phyloP scores from a whole-genome alignment of 2,888 invertebrate genomes.

The Brassicogethes aeneus region DNA sequence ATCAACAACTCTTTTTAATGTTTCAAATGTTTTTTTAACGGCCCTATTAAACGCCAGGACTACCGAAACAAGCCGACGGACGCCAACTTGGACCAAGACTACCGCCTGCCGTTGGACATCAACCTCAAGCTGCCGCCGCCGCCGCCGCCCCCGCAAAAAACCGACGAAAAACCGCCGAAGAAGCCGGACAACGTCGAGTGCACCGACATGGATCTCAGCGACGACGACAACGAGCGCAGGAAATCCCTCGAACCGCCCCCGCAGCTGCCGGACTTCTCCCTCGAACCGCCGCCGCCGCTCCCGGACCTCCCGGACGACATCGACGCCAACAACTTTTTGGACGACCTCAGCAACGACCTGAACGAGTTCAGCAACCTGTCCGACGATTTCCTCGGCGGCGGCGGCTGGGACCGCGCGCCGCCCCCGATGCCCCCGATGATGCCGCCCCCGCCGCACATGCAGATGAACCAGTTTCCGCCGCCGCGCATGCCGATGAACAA shows the following conservation, averaged over 20 bases:
- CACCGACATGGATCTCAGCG: slow-evolving; percentile 82
- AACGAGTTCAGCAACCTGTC: slow-evolving; percentile 26
- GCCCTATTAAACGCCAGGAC: too few relatives aligned
- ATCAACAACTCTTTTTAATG: too few relatives aligned
- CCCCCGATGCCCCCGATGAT: slow-evolving; percentile 3
- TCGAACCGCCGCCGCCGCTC: slow-evolving; percentile 35
- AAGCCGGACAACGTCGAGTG: slow-evolving; percentile 63
- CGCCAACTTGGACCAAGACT: slow-evolving; percentile 34
- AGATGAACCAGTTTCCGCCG: slow-evolving; percentile 10
- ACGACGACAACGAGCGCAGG: slow-evolving; percentile 50
- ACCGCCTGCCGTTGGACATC: slow-evolving; percentile 31
- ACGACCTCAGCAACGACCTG: slow-evolving; percentile 32
- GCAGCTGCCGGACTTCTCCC: slow-evolving; percentile 32
- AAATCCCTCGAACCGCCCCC: slow-evolving; percentile 26
- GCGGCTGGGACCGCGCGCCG: slow-evolving; percentile 8
- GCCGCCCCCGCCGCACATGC: slow-evolving; percentile 4
- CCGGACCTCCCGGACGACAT: slow-evolving; percentile 37
- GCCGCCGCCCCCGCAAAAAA: slow-evolving; percentile 41
- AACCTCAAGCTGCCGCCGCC: slow-evolving; percentile 38
- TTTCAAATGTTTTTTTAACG: too few relatives aligned
- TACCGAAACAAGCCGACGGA: too few relatives aligned
- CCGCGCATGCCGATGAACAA: slow-evolving; percentile 12
- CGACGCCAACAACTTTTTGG: slow-evolving; percentile 35
- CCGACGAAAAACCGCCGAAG: slow-evolving; percentile 11
- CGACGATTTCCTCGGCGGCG: slow-evolving; percentile 10